Percentiles rank a stretch among this genome's conserved stretches.
phyloP scores from a whole-genome alignment of 1,140 invertebrate species.

The Drosophila lowei region DNA sequence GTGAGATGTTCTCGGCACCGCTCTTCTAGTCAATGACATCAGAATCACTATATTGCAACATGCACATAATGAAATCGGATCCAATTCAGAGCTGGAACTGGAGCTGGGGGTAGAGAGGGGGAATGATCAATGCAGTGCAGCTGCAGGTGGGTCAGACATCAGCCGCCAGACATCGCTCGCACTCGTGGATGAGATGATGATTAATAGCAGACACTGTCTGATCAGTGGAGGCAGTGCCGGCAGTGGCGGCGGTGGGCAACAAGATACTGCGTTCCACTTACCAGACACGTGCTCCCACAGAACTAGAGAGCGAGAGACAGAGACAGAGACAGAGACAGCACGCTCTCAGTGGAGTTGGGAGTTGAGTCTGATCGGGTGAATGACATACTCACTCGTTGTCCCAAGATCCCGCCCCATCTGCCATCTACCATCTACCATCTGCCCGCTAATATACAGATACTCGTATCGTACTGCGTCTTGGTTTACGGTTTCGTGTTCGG shows the following conservation, averaged over 20 bases:
- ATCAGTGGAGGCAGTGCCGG: not conserved
- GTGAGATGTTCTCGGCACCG: not conserved
- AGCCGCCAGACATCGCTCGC: constrained; percentile 1
- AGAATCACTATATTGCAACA: constrained; percentile 23
- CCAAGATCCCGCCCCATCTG: too few relatives aligned
- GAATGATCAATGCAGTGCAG: constrained; percentile 19
- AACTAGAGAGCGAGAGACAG: not conserved
- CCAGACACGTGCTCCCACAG: constrained; percentile 31
- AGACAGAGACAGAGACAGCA: not conserved
- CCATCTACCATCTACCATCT: too few relatives aligned
- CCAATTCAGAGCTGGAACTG: not conserved
- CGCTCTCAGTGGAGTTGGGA: constrained; percentile 18
- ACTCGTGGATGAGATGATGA: constrained; percentile 20
- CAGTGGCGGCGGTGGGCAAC: constrained; percentile 1
- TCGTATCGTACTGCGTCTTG: constrained; percentile 33
- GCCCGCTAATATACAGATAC: not conserved
- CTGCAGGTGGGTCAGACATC: constrained; percentile 24
- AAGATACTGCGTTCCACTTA: constrained; percentile 14
- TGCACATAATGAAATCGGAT: constrained; percentile 25
- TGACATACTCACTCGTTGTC: constrained; percentile 1
- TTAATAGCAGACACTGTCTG: constrained; percentile 24
- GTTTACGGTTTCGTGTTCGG: constrained; percentile 30
- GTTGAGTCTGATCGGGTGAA: constrained; percentile 24
- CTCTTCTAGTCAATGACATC: constrained; percentile 5
- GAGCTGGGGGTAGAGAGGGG: not conserved